Evolutionary conservation across 2,113 vertebrate genomes (phyloP).

Genomic region (Colaptes auratus): DNA sequence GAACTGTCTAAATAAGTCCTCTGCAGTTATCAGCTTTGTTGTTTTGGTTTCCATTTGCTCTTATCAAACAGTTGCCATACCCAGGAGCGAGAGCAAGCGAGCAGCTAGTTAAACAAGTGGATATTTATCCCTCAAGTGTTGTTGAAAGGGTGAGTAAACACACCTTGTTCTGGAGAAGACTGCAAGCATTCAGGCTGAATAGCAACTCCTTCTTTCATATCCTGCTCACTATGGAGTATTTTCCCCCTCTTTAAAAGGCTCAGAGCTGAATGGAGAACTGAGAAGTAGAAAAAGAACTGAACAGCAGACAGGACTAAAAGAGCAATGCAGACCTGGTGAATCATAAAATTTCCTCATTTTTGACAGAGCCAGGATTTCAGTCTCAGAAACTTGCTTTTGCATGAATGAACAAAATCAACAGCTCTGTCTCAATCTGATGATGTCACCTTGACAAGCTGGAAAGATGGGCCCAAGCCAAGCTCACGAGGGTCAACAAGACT

Average conservation of each 20-base stretch:
- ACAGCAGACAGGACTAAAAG: neutral
- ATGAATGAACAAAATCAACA: neutral
- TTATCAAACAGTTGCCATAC: neutral
- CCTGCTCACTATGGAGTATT: neutral
- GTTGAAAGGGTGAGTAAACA: constrained; percentile 31
- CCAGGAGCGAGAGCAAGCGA: neutral
- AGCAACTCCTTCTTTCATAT: neutral
- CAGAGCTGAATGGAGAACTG: neutral
- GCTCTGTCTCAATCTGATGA: neutral
- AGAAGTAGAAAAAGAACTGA: neutral
- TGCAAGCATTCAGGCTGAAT: constrained; percentile 4
- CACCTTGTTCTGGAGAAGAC: neutral
- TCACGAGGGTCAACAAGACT: too few species aligned
- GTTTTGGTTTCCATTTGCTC: neutral
- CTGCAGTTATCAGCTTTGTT: neutral
- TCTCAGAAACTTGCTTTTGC: neutral
- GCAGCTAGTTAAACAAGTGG: neutral
- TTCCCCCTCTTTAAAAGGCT: neutral
- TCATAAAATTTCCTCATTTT: neutral
- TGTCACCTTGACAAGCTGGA: neutral
- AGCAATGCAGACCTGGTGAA: neutral
- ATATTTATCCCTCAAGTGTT: neutral
- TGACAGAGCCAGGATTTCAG: neutral
- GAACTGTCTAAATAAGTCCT: neutral
- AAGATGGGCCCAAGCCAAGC: too few species aligned